Evolutionary conservation across 92 coral and sea anemone species (phyloP).

Genomic region (Phenganax subtilis): DNA sequence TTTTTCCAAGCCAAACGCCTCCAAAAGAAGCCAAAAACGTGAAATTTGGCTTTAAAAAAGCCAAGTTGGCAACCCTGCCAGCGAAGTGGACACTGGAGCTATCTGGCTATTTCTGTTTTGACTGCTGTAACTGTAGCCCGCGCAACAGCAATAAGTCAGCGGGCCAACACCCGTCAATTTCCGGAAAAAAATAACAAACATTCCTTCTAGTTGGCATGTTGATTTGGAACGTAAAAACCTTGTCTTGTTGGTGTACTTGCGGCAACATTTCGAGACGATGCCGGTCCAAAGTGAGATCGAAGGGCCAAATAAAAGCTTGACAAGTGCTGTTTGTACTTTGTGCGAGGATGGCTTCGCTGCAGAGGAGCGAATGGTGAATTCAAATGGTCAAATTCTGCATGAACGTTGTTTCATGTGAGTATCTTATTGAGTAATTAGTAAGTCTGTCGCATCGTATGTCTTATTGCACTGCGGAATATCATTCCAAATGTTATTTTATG

Average conservation of each 20-base stretch:
- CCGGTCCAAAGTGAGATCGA: constrained; percentile 60
- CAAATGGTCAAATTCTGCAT: constrained; percentile 97
- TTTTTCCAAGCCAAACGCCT: too few species aligned
- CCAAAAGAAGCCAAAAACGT: too few species aligned
- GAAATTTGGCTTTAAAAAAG: too few species aligned
- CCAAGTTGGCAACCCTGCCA: too few species aligned
- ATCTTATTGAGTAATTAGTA: neutral
- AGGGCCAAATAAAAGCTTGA: constrained; percentile 68
- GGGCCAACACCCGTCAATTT: constrained; percentile 17
- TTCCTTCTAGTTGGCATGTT: neutral
- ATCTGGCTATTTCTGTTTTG: too few species aligned
- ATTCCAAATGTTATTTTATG: neutral
- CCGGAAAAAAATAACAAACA: constrained; percentile 5
- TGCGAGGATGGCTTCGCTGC: constrained; percentile 95
- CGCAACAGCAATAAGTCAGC: too few species aligned
- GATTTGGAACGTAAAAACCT: neutral
- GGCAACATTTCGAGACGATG: constrained; percentile 39
- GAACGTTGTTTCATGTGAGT: constrained; percentile 99
- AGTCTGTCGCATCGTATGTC: constrained; percentile 2
- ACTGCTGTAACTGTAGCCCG: too few species aligned
- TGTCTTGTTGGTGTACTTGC: neutral
- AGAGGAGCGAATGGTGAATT: constrained; percentile 98
- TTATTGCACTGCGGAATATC: neutral
- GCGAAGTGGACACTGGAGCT: too few species aligned
- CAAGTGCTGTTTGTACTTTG: constrained; percentile 87